These are phyloP conservation scores for Nomada ruficornis DNA, from an alignment of 2,888 invertebrate genomes.

Conservation along the genomic window DNA sequence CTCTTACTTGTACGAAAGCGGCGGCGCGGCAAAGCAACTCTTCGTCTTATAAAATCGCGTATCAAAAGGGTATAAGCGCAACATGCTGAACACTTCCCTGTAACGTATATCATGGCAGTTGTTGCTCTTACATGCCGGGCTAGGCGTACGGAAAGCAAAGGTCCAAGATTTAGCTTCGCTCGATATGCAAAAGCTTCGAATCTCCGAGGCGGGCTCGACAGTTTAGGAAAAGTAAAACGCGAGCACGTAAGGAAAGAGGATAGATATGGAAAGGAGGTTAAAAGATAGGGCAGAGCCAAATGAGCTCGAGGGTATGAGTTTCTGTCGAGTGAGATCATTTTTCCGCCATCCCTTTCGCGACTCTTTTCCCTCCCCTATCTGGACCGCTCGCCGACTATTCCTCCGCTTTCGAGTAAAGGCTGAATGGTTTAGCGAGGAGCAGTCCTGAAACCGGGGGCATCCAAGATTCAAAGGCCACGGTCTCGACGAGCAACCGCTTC, in stretches of 20 bases:
- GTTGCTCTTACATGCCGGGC: conserved; percentile 30
- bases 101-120: conserved; percentile 1
- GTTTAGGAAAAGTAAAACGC: conserved; percentile 7
- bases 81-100: conserved; percentile 13
- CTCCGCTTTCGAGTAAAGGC: conserved; percentile 57
- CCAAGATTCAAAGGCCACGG: conserved; percentile 48
- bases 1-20: too few species aligned
- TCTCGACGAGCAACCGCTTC: conserved; percentile 24
- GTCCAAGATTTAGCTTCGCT: conserved; percentile 55
- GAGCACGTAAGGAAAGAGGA: background rate
- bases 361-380: conserved; percentile 16
- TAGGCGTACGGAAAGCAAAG: conserved; percentile 35
- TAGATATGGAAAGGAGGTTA: background rate
- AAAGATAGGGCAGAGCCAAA: conserved; percentile 52
- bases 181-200: conserved; percentile 67
- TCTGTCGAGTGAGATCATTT: conserved; percentile 51
- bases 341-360: conserved; percentile 29
- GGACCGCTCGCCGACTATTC: conserved; percentile 26
- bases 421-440: conserved; percentile 68
- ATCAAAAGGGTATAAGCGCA: conserved; percentile 7
- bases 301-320: conserved; percentile 63
- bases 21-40: background rate
- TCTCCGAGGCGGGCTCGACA: conserved; percentile 42
- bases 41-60: background rate
- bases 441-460: conserved; percentile 34